Base-by-base conservation (phyloP, 2,113 vertebrate species). In the Suricata suricatta region DNA sequence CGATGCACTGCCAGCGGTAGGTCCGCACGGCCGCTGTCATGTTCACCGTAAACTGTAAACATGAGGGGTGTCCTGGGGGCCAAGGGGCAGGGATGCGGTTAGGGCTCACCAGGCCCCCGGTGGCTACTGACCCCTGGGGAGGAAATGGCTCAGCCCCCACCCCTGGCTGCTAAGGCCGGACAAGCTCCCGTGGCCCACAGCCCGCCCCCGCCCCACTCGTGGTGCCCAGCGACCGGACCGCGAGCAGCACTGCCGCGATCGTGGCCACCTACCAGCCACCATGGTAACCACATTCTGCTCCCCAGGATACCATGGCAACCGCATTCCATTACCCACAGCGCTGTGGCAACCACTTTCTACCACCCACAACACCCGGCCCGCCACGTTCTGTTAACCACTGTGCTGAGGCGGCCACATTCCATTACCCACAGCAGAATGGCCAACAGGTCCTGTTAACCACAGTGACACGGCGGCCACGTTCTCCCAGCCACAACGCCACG, bases 1-100 rank as follows among this genome's bases (percentile, higher is more conserved):
- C 99, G 69, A 99, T 99, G 98, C 99, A 99, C 98, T 99, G 99
- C 99, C 99, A 99, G 98, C 99, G 99, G 98, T 99, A 99, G 84
- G 99, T 99, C 97, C 99, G 99, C 98, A 99, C 99, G 0, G 99
- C 99, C 0, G 99, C 99, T 1, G 99, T 99, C 99, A 99, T 99
- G 98, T 99, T 99, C 98, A 99, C 99, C 33, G 99, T 99, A 98
- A 99, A 99, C 99, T 99, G 99, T 98, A 99, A 99, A 98, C 99
- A 99, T 47, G 99, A 99, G 10, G 99, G 99, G 98, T 99, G 99
- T 96, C 99, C 99, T 99, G 99, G 66, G 63, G 66, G 68, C 63
- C 84, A 0, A 21, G 68, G 93, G 83, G 29, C 68, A 80, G 83
- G 84, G 74, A 15, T 68, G 54, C 0, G 0, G 41, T 96, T 74